Conservation (phyloP, 2,888 invertebrate species). For the Xanthorhoe spadicearia region DNA sequence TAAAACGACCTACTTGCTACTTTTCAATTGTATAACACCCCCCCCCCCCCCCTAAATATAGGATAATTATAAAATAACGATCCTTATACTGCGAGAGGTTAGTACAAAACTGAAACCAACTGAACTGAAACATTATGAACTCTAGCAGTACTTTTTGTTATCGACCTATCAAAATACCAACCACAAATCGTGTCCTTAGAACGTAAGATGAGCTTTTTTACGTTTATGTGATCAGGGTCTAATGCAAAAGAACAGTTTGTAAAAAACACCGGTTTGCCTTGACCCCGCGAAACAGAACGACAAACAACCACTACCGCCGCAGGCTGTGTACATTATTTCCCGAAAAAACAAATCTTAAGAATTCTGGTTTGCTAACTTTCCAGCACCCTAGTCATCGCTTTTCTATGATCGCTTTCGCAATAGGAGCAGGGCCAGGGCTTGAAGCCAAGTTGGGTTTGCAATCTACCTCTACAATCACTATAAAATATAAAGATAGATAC, state of each 20-base stretch:
- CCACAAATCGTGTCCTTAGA: slow-evolving; percentile 22
- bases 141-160: slow-evolving; percentile 8
- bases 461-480: too few species aligned
- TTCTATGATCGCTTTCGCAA: too few species aligned
- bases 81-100: not conserved
- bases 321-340: slow-evolving; percentile 35
- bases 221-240: slow-evolving; percentile 39
- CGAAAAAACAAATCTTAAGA: slow-evolving; percentile 24
- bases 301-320: slow-evolving; percentile 41
- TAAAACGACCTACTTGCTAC: too few species aligned
- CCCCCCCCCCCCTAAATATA: too few species aligned
- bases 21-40: not conserved
- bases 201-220: slow-evolving; percentile 27
- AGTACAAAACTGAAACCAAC: not conserved
- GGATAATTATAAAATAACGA: not conserved
- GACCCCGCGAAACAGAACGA: slow-evolving; percentile 46
- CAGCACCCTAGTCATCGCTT: not conserved
- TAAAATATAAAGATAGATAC: too few species aligned
- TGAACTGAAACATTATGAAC: too few species aligned
- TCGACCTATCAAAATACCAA: slow-evolving; percentile 1
- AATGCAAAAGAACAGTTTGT: slow-evolving; percentile 42
- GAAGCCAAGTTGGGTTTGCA: too few species aligned
- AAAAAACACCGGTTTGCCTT: slow-evolving; percentile 57
- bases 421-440: too few species aligned
- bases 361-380: not conserved